Evolutionary conservation across 2,888 invertebrate species (phyloP).

Genomic region (Phaedon cochleariae): DNA sequence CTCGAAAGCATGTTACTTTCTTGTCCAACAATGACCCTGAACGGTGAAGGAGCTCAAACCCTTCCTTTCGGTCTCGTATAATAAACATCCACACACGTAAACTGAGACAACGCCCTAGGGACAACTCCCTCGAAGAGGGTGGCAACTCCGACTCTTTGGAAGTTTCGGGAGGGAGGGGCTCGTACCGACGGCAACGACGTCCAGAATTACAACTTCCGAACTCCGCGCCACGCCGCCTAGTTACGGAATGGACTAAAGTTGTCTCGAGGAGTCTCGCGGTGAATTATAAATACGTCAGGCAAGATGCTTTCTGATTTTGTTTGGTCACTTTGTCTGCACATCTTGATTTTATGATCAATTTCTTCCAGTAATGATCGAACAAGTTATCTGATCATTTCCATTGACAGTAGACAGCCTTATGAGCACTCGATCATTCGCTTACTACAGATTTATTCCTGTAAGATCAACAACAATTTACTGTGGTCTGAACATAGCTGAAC

Average conservation of each 20-base stretch:
- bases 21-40: too few species aligned
- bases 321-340: not conserved
- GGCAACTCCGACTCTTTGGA: constrained; percentile 29
- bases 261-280: constrained; percentile 3
- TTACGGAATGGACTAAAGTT: not conserved
- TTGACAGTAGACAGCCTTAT: too few species aligned
- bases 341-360: too few species aligned
- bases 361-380: too few species aligned
- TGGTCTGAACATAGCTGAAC: too few species aligned
- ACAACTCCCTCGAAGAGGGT: constrained; percentile 38
- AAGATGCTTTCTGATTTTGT: constrained; percentile 5
- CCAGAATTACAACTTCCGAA: constrained; percentile 44
- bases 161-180: constrained; percentile 28
- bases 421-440: too few species aligned
- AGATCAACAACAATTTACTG: too few species aligned
- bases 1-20: too few species aligned
- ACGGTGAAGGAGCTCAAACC: not conserved
- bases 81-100: constrained; percentile 48
- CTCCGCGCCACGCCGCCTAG: constrained; percentile 26
- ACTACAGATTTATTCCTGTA: too few species aligned
- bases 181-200: constrained; percentile 25
- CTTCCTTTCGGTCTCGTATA: constrained; percentile 15
- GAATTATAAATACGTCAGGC: constrained; percentile 26
- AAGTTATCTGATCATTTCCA: too few species aligned
- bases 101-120: constrained; percentile 46